phyloP scores from a whole-genome alignment of 2,888 invertebrate species.

The Desoria tigrina region DNA sequence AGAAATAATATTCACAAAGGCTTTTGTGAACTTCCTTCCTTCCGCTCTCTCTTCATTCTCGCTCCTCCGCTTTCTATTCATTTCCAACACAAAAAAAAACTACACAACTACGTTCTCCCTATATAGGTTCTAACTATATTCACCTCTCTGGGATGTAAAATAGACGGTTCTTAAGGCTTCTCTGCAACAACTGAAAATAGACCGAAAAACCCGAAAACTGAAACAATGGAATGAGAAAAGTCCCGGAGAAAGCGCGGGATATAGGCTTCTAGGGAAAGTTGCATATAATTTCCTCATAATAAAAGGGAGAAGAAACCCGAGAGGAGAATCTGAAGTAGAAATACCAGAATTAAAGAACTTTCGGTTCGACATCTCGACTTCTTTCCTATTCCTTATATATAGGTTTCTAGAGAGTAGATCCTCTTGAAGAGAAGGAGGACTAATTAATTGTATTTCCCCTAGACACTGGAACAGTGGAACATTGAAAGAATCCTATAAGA shows the following conservation, averaged over 20 bases:
- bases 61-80: conserved; percentile 1
- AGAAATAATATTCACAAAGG: conserved; percentile 47
- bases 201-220: too few relatives aligned
- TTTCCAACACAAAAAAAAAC: not conserved
- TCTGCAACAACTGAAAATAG: too few relatives aligned
- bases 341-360: conserved; percentile 24
- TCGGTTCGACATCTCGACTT: conserved; percentile 29
- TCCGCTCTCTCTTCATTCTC: too few relatives aligned
- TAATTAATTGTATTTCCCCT: conserved; percentile 36
- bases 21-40: conserved; percentile 24
- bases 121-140: too few relatives aligned
- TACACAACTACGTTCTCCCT: too few relatives aligned
- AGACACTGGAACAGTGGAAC: conserved; percentile 2
- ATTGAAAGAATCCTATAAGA: too few relatives aligned
- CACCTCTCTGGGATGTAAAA: too few relatives aligned
- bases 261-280: too few relatives aligned
- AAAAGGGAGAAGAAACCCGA: not conserved
- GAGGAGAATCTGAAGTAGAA: conserved; percentile 1
- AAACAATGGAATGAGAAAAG: too few relatives aligned
- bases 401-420: too few relatives aligned
- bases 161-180: too few relatives aligned
- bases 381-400: conserved; percentile 6
- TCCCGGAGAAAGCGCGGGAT: too few relatives aligned
- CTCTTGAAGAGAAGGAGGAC: conserved; percentile 1
- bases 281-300: not conserved